Evolutionary conservation across 2,113 vertebrate species (phyloP).

Genomic region (Corvus hawaiiensis): DNA sequence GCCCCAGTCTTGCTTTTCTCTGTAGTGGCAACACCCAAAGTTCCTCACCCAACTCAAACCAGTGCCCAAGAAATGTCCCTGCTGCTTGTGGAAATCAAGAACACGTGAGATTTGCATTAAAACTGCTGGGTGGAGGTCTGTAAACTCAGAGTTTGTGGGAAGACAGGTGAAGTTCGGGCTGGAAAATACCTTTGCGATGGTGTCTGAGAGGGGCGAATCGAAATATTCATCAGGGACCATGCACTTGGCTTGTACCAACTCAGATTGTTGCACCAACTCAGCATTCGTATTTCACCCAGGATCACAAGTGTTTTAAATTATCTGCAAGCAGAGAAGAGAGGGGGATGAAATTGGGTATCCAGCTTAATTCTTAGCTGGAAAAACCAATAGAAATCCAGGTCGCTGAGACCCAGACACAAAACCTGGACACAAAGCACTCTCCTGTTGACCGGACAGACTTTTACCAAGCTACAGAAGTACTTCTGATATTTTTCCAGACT

Average conservation of each 20-base stretch:
- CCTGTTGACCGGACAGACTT: neutral
- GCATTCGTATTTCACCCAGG: neutral
- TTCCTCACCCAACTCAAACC: neutral
- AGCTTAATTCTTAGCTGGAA: neutral
- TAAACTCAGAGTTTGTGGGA: neutral
- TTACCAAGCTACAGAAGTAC: neutral
- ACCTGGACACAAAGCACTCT: neutral
- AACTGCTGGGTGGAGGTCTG: neutral
- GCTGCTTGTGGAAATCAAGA: neutral
- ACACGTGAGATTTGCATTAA: neutral
- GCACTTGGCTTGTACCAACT: neutral
- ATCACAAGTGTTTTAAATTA: neutral
- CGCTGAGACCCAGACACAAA: neutral
- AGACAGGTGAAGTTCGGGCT: neutral
- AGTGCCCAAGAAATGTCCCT: neutral
- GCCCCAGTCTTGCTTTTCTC: neutral
- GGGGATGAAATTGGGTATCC: neutral
- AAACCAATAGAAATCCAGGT: neutral
- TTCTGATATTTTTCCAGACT: neutral
- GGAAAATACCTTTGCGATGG: neutral
- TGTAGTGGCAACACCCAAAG: accelerated
- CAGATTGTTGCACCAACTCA: neutral
- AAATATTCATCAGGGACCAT: neutral
- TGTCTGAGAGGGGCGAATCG: neutral
- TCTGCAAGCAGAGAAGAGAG: neutral